These are phyloP conservation scores for Microctonus hyperodae DNA, from an alignment of 2,888 invertebrate genomes.

Conservation along the genomic window DNA sequence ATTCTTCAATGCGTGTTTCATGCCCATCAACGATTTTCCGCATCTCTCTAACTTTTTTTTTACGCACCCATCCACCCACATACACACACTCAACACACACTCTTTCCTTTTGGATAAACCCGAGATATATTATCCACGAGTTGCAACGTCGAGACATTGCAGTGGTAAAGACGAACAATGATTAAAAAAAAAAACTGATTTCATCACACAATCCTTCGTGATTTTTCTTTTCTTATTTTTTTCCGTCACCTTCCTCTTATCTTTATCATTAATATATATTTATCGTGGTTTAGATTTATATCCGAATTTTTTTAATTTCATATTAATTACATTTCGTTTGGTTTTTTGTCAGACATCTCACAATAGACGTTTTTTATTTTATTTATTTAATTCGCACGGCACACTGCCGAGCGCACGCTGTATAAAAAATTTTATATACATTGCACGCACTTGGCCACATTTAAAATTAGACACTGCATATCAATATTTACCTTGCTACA, in stretches of 20 bases:
- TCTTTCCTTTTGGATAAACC: background rate
- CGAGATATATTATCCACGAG: background rate
- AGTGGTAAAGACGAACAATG: background rate
- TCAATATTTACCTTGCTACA: conserved; percentile 64
- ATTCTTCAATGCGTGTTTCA: background rate
- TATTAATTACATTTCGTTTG: background rate
- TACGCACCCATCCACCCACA: background rate
- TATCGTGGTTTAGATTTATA: background rate
- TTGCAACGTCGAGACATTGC: background rate
- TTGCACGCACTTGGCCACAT: conserved; percentile 44
- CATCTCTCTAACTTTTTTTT: background rate
- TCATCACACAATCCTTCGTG: background rate
- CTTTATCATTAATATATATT: background rate
- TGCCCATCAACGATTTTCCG: background rate
- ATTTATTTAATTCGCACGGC: conserved; percentile 11
- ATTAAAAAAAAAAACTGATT: background rate
- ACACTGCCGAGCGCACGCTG: conserved; percentile 10
- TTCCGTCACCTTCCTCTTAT: background rate
- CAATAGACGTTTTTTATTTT: background rate
- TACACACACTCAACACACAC: too few species aligned
- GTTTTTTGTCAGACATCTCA: background rate
- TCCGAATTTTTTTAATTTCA: background rate
- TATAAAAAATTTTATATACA: conserved; percentile 1
- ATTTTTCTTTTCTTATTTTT: background rate
- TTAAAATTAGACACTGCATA: conserved; percentile 49